These are phyloP conservation scores for Pogonomyrmex californicus DNA, from an alignment of 1,140 invertebrate species.

Conservation along the genomic window DNA sequence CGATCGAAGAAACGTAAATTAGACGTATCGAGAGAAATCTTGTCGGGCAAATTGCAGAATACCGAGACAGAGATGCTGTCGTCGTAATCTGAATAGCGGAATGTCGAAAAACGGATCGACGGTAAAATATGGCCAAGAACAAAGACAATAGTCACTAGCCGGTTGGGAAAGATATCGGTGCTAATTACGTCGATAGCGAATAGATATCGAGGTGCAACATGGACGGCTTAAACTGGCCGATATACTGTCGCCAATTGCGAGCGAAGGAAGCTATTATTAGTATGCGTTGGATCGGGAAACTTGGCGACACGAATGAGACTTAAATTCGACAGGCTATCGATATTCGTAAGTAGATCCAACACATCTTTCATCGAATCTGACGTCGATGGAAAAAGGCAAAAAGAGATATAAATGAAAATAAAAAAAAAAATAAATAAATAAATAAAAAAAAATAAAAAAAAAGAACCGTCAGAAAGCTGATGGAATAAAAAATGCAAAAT, in stretches of 20 bases:
- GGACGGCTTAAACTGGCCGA: conserved; percentile 10
- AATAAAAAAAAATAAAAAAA: background rate
- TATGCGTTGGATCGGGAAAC: conserved; percentile 26
- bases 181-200: conserved; percentile 50
- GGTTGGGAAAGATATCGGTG: conserved; percentile 46
- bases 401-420: background rate
- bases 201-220: conserved; percentile 1
- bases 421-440: background rate
- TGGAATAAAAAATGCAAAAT: background rate
- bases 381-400: background rate
- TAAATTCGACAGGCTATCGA: conserved; percentile 34
- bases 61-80: background rate
- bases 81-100: background rate
- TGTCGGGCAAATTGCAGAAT: conserved; percentile 43
- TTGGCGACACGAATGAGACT: conserved; percentile 2
- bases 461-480: background rate
- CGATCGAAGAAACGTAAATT: conserved; percentile 21
- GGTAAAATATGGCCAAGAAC: background rate
- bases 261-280: conserved; percentile 41
- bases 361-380: background rate
- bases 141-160: conserved; percentile 14
- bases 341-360: background rate
- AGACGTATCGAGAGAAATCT: conserved; percentile 45
- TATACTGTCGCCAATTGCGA: conserved; percentile 40
- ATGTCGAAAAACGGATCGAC: conserved; percentile 22